A percentile compares a stretch with the other conserved stretches of the same genome.
These are phyloP conservation scores for Poecilus cupreus DNA, from an alignment of 2,888 invertebrate species.

Conservation along the genomic window DNA sequence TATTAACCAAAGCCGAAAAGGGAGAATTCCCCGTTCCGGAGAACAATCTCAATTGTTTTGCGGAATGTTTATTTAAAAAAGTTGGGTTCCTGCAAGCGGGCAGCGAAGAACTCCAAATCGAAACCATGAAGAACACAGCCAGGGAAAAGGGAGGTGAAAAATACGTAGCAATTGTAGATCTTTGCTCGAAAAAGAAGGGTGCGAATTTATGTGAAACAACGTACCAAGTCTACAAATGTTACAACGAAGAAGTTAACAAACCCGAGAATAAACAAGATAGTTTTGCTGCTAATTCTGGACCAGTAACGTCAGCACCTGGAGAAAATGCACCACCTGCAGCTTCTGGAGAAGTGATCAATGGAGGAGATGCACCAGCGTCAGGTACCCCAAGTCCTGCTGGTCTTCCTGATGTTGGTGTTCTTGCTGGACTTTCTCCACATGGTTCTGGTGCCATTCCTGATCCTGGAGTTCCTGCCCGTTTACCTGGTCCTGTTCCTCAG, in stretches of 20 bases:
- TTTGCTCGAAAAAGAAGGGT: slow-evolving; percentile 66
- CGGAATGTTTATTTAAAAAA: slow-evolving; percentile 74
- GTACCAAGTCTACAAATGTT: slow-evolving; percentile 63
- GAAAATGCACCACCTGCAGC: neutral
- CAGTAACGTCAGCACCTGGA: neutral
- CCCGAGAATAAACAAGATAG: neutral
- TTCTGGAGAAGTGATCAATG: too few relatives aligned
- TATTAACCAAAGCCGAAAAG: slow-evolving; percentile 69
- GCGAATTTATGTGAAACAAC: slow-evolving; percentile 63
- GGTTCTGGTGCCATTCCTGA: too few relatives aligned
- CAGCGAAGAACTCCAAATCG: slow-evolving; percentile 65
- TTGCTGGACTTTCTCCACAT: too few relatives aligned
- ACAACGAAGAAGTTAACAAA: slow-evolving; percentile 59
- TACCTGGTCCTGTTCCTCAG: too few relatives aligned
- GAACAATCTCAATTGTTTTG: slow-evolving; percentile 72
- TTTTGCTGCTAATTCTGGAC: neutral
- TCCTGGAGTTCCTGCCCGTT: too few relatives aligned
- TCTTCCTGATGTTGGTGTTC: too few relatives aligned
- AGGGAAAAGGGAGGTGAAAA: slow-evolving; percentile 70
- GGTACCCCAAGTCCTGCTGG: too few relatives aligned
- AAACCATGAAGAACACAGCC: slow-evolving; percentile 71
- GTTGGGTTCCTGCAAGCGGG: slow-evolving; percentile 72
- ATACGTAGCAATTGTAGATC: slow-evolving; percentile 69
- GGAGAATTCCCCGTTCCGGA: slow-evolving; percentile 73
- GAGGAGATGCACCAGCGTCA: too few relatives aligned